Evolutionary conservation across 2,888 invertebrate species (phyloP), one percentile per base, ranked within the genome.

Genomic region (Germaria angustata): DNA sequence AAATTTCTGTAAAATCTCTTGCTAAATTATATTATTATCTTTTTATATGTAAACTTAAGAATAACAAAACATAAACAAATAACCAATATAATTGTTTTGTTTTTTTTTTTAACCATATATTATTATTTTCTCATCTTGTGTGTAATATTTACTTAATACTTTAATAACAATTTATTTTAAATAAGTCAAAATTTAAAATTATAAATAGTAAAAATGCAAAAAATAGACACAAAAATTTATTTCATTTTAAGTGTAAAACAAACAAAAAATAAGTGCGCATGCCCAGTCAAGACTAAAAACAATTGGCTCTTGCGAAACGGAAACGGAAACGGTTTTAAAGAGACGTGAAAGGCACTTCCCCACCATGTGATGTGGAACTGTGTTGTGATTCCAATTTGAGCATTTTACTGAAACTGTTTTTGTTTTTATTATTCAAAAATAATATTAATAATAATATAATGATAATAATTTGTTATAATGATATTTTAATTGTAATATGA

Each of bases 131-230:
- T 80, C 72, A 57, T 59, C 49, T 85, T 84, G 84, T 80, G 85
- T 85, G 84, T 86, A 84, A 86, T 84, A 86, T 84, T 79, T 84
- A 84, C 77, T 81, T 84, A 81, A 84, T 77, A 82, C 53, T 84
- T 85, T 81, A 84, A 72, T 59, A 84, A 81, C 78, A 85, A 68
- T 66, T 57, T 85, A 84, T 80, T 79, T 69, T 17, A 17, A 8
- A 61, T 76, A 84, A 81, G 73, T 69, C 53, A 53, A 57, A 75
- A 51, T 34, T 61, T 55, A 65, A 53, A 15, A 22, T 5, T 28
- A 28, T 5, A 5, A 17, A 51, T 13, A 32, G 41, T 51, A 32
- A 20, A 51, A 71, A 44, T 53, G 41, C 69, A 66, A 68, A 34
- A 49, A 65, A 65, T 34, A 69, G 9, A 28, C 8, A 39, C 61